Evolutionary conservation across 2,113 vertebrate genomes (phyloP), one percentile per base, ranked within the genome.

Genomic region (Arvicanthis niloticus): DNA sequence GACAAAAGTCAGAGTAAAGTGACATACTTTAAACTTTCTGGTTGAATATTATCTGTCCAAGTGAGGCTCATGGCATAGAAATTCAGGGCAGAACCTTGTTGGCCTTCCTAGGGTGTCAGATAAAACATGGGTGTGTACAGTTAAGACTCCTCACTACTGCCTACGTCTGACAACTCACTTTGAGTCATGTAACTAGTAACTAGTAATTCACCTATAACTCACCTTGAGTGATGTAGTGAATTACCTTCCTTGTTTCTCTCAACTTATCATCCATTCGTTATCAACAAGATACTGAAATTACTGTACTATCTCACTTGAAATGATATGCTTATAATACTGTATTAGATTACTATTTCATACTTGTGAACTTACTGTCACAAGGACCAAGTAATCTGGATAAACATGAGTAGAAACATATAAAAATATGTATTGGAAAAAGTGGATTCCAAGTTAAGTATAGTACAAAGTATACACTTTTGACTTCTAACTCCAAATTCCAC

Each of bases 331-430:
- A 60, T 34, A 45, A 86, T 58, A 60, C 24, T 70, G 67, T 70
- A 73, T 37, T 82, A 89, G 51, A 48, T 65, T 51, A 34, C 12
- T 85, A 2, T 40, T 94, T 22, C 65, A 21, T 88, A 12, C 4
- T 78, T 62, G 4, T 51, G 93, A 77, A 93, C 26, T 89, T 95
- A 82, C 72, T 94, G 92, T 68, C 80, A 67, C 26, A n/a, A 86
- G 24, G 26, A 84, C 31, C 19, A 29, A 65, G 73, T 65, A n/a
- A 13, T 91, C 56, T 94, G 37, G 2, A 17, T 24, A 86, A 90
- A 80, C 56, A 3, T 85, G 70, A 96, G 65, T 51, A 95, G 22
- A 96, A 89, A 77, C 62, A 21, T 80, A 51, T 62, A 1, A 58
- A 24, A 88, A 91, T 37, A 9, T 8, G 48, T 62, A 17, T 7